Conservation (phyloP, 2,888 invertebrate genomes). For the Hirudinaria manillensis region DNA sequence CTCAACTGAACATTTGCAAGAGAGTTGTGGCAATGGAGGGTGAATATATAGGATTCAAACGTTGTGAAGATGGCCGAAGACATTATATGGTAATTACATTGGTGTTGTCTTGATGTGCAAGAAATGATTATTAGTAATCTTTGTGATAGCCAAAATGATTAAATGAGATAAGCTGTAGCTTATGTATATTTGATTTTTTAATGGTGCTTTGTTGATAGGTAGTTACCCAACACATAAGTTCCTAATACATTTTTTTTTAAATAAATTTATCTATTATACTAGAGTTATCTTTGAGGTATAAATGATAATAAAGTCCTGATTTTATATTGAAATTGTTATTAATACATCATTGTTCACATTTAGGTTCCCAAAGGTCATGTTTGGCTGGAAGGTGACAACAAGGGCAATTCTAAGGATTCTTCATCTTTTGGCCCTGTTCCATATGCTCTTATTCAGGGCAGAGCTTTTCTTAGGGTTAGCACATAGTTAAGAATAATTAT, state of each 20-base stretch:
- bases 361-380: slow-evolving; percentile 73
- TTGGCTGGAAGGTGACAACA: slow-evolving; percentile 88
- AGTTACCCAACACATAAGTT: too few species aligned
- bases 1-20: slow-evolving; percentile 76
- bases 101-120: background rate
- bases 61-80: background rate
- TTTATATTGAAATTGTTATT: too few species aligned
- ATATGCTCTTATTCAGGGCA: slow-evolving; percentile 72
- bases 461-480: slow-evolving; percentile 55
- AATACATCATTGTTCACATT: too few species aligned
- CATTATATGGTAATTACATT: slow-evolving; percentile 4
- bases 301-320: too few species aligned
- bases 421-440: slow-evolving; percentile 81
- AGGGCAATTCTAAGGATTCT: slow-evolving; percentile 76
- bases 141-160: too few species aligned
- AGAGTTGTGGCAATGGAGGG: slow-evolving; percentile 60
- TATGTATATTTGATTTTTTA: too few species aligned
- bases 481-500: background rate
- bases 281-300: too few species aligned
- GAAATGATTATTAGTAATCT: too few species aligned
- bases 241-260: too few species aligned
- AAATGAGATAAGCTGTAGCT: too few species aligned
- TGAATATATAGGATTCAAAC: slow-evolving; percentile 38
- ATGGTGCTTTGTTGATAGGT: too few species aligned
- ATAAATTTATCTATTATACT: too few species aligned